phyloP scores from a whole-genome alignment of 2,113 vertebrate species.

The Gadus chalcogrammus region DNA sequence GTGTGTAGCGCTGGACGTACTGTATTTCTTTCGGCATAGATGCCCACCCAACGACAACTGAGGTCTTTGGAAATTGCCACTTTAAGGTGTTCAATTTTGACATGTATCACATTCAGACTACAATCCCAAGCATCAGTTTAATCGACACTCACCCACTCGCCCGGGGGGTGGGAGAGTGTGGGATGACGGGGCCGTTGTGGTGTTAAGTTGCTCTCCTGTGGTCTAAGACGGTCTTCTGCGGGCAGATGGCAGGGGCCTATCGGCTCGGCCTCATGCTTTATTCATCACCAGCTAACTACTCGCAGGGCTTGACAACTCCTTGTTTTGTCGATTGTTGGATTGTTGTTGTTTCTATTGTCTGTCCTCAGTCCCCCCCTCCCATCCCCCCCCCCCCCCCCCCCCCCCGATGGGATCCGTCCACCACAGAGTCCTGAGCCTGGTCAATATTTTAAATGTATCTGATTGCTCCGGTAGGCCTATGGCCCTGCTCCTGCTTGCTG shows the following conservation, averaged over 20 bases:
- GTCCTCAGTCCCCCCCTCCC: conserved; percentile 17
- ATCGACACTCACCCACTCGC: conserved; percentile 1
- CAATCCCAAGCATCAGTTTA: too few relatives aligned
- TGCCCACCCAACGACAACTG: conserved; percentile 1
- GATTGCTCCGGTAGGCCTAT: too few relatives aligned
- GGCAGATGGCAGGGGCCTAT: conserved; percentile 48
- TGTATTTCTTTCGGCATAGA: too few relatives aligned
- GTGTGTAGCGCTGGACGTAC: too few relatives aligned
- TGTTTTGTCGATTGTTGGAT: neutral
- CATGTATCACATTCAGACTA: too few relatives aligned
- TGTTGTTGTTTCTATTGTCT: conserved; percentile 35
- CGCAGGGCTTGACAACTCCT: conserved; percentile 31
- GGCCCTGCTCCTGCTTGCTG: too few relatives aligned
- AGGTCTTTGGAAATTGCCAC: conserved; percentile 3
- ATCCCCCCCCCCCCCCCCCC: neutral
- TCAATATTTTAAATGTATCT: too few relatives aligned
- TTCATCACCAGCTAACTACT: conserved; percentile 37
- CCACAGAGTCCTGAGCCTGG: too few relatives aligned
- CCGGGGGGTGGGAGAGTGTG: neutral
- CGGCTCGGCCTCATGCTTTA: conserved; percentile 45
- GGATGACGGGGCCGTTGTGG: conserved; percentile 20
- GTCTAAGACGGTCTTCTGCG: conserved; percentile 27
- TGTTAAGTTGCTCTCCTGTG: conserved; percentile 42
- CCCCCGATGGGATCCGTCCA: neutral
- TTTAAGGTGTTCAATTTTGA: neutral